Evolutionary conservation across 2,888 invertebrate genomes (phyloP), one percentile per base, ranked within the genome.

Genomic region (Eilema depressum): DNA sequence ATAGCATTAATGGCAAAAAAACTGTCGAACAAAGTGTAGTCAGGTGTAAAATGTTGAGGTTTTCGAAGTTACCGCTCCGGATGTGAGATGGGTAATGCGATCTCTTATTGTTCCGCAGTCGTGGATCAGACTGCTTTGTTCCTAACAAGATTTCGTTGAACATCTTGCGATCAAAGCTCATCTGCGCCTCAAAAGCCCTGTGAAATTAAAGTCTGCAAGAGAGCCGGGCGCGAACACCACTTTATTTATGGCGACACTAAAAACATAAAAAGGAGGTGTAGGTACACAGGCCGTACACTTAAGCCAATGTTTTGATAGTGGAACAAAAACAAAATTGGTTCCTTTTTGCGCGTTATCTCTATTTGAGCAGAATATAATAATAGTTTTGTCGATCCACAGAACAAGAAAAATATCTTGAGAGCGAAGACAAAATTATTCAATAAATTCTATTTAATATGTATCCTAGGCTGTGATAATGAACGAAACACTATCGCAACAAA

Each of bases 141-240:
- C 88, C 78, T 93, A 93, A 93, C 92, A 89, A 93, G 94, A 93
- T 93, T 91, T 87, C 85, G 86, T 82, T 84, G 85, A 85, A 82
- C 83, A 77, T 79, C 81, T 82, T 80, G 72, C 81, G 82, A 83
- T 87, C 87, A 88, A 88, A 88, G 87, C 85, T 84, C 83, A 86
- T 85, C 83, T 75, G 73, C 74, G 74, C 75, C 82, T 88, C 87
- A 90, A 91, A 89, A 85, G 83, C 80, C 78, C 83, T 79, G 86
- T 86, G 81, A 88, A 88, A 91, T 89, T 86, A 85, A 91, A 88
- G 77, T 80, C 80, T 77, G 75, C 79, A 83, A 82, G 75, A 80
- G 73, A 79, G 77, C 69, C 37, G 62, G 87, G 90, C 89, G 91
- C 85, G 85, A 90, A 88, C 77, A 64, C 68, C 70, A 63, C 74